These are phyloP conservation scores for Lethrus apterus DNA, from an alignment of 1,140 invertebrate species.

Conservation along the genomic window DNA sequence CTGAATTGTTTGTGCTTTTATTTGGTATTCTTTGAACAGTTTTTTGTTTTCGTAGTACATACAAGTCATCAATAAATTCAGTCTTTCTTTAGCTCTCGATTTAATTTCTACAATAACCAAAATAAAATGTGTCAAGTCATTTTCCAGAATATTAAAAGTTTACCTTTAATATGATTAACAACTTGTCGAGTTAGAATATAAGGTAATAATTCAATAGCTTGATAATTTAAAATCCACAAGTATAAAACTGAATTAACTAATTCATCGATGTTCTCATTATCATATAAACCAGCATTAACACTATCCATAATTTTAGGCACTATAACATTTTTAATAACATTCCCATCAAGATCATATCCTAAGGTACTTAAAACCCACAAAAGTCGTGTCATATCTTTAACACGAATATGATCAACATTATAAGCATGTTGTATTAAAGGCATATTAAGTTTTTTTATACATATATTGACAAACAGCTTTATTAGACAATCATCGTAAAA, in stretches of 20 bases:
- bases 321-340: constrained; percentile 26
- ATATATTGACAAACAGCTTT: constrained; percentile 24
- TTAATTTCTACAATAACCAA: constrained; percentile 20
- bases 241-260: constrained; percentile 32
- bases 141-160: not conserved
- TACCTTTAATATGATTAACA: constrained; percentile 16
- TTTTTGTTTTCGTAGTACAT: constrained; percentile 34
- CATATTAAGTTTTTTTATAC: constrained; percentile 22
- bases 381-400: constrained; percentile 37
- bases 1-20: constrained; percentile 16
- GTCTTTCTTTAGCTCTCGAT: constrained; percentile 21
- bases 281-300: constrained; percentile 24
- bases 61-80: constrained; percentile 33
- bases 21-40: constrained; percentile 25
- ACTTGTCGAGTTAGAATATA: constrained; percentile 24
- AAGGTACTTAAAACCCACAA: constrained; percentile 34
- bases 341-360: constrained; percentile 17
- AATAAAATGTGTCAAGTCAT: not conserved
- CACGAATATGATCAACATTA: constrained; percentile 18
- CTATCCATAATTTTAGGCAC: constrained; percentile 28
- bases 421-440: not conserved
- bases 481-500: constrained; percentile 37
- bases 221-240: constrained; percentile 36
- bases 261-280: constrained; percentile 20
- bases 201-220: constrained; percentile 28